Evolutionary conservation across 2,888 invertebrate genomes (phyloP).

Genomic region (Metellina segmentata): DNA sequence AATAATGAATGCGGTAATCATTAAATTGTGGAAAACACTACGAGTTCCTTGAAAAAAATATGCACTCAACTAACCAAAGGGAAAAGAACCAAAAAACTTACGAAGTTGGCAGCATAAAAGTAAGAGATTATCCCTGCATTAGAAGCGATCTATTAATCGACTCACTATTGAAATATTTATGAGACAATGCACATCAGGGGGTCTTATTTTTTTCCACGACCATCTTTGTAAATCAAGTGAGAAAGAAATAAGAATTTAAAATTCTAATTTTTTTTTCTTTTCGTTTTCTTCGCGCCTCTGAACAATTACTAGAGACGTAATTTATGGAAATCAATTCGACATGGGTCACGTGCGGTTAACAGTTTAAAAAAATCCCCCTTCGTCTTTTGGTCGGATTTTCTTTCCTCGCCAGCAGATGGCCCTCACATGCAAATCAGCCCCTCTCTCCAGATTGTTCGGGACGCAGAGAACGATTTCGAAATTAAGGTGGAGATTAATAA

Average conservation of each 20-base stretch:
- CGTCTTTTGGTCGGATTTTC: slow-evolving; percentile 39
- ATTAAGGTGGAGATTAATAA: slow-evolving; percentile 73
- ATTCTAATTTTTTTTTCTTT: slow-evolving; percentile 67
- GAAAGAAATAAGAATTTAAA: slow-evolving; percentile 63
- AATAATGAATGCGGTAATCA: background rate
- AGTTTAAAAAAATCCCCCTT: slow-evolving; percentile 56
- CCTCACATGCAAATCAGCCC: slow-evolving; percentile 65
- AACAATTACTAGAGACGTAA: slow-evolving; percentile 71
- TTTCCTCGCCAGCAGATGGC: slow-evolving; percentile 69
- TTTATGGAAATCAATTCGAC: slow-evolving; percentile 74
- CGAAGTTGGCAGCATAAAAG: slow-evolving; percentile 43
- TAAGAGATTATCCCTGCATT: slow-evolving; percentile 60
- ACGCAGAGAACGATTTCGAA: slow-evolving; percentile 59
- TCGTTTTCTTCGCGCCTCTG: slow-evolving; percentile 61
- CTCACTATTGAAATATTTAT: slow-evolving; percentile 69
- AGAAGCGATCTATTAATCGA: slow-evolving; percentile 66
- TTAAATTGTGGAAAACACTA: slow-evolving; percentile 6
- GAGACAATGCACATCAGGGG: slow-evolving; percentile 51
- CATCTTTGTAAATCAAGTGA: slow-evolving; percentile 49
- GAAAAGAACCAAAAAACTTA: background rate
- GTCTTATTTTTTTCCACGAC: slow-evolving; percentile 1
- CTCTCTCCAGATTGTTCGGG: slow-evolving; percentile 35
- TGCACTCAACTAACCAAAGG: background rate
- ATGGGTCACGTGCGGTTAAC: slow-evolving; percentile 62
- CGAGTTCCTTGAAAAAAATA: background rate